Conservation (phyloP, 2,797 vertebrate genomes). For the Catharus ustulatus region DNA sequence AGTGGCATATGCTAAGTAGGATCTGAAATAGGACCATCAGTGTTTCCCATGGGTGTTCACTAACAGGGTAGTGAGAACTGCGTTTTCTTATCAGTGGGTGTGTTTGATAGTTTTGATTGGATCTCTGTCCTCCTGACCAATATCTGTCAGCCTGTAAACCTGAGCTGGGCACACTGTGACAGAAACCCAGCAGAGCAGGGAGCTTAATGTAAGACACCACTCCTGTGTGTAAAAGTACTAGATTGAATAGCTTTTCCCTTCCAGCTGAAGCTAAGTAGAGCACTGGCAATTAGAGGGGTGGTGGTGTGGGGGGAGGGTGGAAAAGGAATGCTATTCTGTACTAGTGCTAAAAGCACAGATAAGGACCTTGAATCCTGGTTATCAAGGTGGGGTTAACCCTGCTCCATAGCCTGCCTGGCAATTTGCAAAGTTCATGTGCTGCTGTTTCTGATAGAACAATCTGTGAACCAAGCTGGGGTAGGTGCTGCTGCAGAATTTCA, state of each 20-base stretch:
- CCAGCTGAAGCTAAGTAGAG: neutral
- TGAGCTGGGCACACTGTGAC: neutral
- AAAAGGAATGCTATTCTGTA: neutral
- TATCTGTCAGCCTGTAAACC: neutral
- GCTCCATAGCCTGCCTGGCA: rapidly evolving
- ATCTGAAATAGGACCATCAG: neutral
- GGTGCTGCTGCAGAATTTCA: neutral
- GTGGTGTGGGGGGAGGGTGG: neutral
- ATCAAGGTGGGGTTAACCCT: neutral
- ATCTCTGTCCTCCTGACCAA: neutral
- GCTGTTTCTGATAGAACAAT: neutral
- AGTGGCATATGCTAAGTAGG: neutral
- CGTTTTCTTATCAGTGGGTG: neutral
- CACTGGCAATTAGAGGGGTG: neutral
- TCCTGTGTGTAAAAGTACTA: neutral
- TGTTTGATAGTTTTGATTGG: neutral
- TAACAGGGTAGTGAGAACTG: neutral
- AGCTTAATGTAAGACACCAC: neutral
- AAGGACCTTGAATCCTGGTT: neutral
- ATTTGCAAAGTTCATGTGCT: neutral
- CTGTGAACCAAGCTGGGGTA: neutral
- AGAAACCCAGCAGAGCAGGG: neutral
- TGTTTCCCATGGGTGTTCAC: neutral
- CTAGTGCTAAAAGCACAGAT: neutral
- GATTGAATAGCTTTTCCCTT: neutral